phyloP scores from a whole-genome alignment of 2,888 invertebrate genomes.

The Limnephilus rhombicus region DNA sequence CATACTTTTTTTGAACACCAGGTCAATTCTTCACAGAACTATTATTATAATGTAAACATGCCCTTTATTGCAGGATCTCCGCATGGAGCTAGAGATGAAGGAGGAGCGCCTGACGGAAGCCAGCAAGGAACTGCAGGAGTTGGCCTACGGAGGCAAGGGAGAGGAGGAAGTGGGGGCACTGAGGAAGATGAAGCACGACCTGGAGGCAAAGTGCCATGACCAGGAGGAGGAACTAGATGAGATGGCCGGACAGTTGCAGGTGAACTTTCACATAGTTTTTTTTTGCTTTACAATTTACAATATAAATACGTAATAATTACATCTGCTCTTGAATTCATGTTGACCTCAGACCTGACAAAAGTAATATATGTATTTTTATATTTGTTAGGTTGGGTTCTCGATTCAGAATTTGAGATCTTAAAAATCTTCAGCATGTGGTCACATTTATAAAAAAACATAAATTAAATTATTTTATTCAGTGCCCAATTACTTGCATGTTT shows the following conservation, averaged over 20 bases:
- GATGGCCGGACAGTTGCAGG: constrained; percentile 92
- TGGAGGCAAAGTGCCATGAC: constrained; percentile 90
- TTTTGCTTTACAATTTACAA: neutral
- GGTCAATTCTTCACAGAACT: too few species aligned
- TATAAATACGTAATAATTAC: too few species aligned
- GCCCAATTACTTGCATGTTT: too few species aligned
- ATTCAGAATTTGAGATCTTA: too few species aligned
- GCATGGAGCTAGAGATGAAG: constrained; percentile 92
- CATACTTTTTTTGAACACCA: too few species aligned
- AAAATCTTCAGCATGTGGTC: too few species aligned
- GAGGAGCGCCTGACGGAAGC: constrained; percentile 90
- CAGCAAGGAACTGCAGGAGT: constrained; percentile 90
- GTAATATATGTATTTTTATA: too few species aligned
- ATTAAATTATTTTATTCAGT: too few species aligned
- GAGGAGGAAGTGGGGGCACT: constrained; percentile 92
- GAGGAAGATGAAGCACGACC: constrained; percentile 90
- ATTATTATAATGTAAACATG: neutral
- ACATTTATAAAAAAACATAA: too few species aligned
- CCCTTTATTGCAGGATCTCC: constrained; percentile 82
- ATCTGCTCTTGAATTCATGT: too few species aligned
- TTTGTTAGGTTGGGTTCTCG: too few species aligned
- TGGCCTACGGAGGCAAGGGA: constrained; percentile 87
- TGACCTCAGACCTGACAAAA: too few species aligned
- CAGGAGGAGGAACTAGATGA: constrained; percentile 98
- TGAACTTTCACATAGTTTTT: constrained; percentile 62